A percentile compares a stretch with the other conserved stretches of the same genome.
These are phyloP conservation scores for Diarsia mendica DNA, from an alignment of 2,888 invertebrate genomes.

Conservation along the genomic window DNA sequence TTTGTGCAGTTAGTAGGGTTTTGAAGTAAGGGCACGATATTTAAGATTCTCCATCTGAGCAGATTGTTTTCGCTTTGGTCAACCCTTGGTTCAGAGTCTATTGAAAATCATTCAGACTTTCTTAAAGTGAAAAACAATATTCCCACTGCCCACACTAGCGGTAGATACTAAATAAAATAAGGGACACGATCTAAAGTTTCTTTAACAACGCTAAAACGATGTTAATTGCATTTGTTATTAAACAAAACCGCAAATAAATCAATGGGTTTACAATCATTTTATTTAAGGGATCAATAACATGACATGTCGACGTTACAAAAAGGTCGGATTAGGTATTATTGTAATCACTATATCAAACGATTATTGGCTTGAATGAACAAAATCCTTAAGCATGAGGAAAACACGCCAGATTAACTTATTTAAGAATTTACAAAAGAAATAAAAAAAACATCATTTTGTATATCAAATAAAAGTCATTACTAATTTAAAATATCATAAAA, in stretches of 20 bases:
- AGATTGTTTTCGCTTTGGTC: neutral
- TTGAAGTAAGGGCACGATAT: too few relatives aligned
- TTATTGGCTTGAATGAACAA: conserved; percentile 4
- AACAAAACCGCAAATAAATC: neutral
- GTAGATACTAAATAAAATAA: neutral
- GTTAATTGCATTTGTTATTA: neutral
- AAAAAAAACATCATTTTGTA: neutral
- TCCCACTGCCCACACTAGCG: too few relatives aligned
- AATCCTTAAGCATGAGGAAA: neutral
- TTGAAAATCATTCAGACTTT: too few relatives aligned
- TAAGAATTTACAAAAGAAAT: neutral
- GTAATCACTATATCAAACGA: neutral
- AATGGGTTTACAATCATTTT: neutral
- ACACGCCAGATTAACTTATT: neutral
- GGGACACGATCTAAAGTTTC: neutral
- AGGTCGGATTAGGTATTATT: neutral
- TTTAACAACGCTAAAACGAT: neutral
- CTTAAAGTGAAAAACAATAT: too few relatives aligned
- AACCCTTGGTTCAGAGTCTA: neutral
- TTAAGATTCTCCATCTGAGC: neutral
- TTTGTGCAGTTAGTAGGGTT: too few relatives aligned
- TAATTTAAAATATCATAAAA: neutral
- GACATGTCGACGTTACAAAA: neutral
- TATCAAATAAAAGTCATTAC: conserved; percentile 1
- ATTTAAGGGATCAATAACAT: neutral